A percentile compares a stretch with the other conserved stretches of the same genome.
Evolutionary conservation across 2,797 vertebrate genomes (phyloP).

Genomic region (Meriones psammophilus): DNA sequence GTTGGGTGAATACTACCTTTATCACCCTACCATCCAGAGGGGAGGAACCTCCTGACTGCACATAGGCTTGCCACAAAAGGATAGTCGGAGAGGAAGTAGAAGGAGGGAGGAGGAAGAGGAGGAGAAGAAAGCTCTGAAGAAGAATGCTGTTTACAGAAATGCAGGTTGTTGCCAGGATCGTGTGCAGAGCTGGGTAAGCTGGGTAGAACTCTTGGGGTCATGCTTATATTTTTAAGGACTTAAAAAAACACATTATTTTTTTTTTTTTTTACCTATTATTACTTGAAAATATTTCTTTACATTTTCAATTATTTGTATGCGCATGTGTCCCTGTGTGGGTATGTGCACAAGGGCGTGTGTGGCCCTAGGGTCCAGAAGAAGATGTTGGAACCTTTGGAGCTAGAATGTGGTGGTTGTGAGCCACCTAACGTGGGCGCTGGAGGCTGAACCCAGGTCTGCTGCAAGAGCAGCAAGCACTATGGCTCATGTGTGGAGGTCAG

Average conservation of each 20-base stretch:
- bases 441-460: not conserved
- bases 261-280: not conserved
- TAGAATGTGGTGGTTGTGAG: not conserved
- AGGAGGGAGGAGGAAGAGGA: too few species aligned
- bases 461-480: not conserved
- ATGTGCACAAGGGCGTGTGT: not conserved
- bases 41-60: not conserved
- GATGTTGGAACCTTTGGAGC: not conserved
- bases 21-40: conserved; percentile 1
- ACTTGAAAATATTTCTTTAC: not conserved
- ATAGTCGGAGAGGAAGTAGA: not conserved
- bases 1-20: not conserved
- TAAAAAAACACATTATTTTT: not conserved
- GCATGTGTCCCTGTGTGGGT: not conserved
- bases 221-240: not conserved
- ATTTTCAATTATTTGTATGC: not conserved
- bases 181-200: not conserved
- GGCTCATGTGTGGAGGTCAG: not conserved
- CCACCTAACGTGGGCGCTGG: not conserved
- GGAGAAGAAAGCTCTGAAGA: conserved; percentile 15
- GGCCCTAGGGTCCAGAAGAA: not conserved
- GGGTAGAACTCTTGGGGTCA: not conserved
- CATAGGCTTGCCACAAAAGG: not conserved
- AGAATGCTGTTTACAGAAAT: conserved; percentile 61
- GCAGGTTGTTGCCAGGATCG: not conserved